These are phyloP conservation scores for Lasaia peninsularis DNA, from an alignment of 1,140 invertebrate genomes.

Conservation along the genomic window DNA sequence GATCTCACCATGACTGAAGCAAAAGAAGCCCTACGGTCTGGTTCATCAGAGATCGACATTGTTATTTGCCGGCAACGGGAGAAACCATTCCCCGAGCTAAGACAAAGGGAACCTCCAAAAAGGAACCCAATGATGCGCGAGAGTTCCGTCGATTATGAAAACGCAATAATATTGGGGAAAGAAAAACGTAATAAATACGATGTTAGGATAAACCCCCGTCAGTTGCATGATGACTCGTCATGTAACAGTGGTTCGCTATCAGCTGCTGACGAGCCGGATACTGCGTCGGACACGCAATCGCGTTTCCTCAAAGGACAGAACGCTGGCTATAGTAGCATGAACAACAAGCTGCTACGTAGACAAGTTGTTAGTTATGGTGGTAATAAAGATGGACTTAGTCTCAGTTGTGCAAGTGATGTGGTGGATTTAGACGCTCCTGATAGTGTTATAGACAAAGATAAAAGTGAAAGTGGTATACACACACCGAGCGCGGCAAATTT, in stretches of 20 bases:
- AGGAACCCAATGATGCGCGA: slow-evolving; percentile 75
- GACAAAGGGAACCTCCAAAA: slow-evolving; percentile 51
- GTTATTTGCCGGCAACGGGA: slow-evolving; percentile 80
- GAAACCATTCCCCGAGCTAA: slow-evolving; percentile 35
- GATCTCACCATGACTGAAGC: slow-evolving; percentile 88
- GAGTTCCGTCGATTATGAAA: slow-evolving; percentile 84
- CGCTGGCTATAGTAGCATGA: slow-evolving; percentile 78
- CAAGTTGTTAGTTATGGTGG: slow-evolving; percentile 77
- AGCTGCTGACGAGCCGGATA: slow-evolving; percentile 58
- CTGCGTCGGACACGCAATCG: slow-evolving; percentile 67
- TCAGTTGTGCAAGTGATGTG: slow-evolving; percentile 67
- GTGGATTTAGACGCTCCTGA: slow-evolving; percentile 70
- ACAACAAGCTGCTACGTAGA: slow-evolving; percentile 77
- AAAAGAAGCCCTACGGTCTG: slow-evolving; percentile 81
- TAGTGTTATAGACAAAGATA: slow-evolving; percentile 45
- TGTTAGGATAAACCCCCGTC: slow-evolving; percentile 58
- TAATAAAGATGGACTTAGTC: slow-evolving; percentile 54
- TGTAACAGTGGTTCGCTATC: slow-evolving; percentile 68
- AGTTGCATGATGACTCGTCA: slow-evolving; percentile 57
- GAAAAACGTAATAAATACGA: slow-evolving; percentile 68
- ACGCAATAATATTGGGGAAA: slow-evolving; percentile 77
- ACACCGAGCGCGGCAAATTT: slow-evolving; percentile 81
- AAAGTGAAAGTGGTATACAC: slow-evolving; percentile 58
- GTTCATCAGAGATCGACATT: slow-evolving; percentile 85
- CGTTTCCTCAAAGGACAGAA: slow-evolving; percentile 80